Base-by-base conservation (phyloP, 2,113 vertebrate species). In the Reinhardtius hippoglossoides region DNA sequence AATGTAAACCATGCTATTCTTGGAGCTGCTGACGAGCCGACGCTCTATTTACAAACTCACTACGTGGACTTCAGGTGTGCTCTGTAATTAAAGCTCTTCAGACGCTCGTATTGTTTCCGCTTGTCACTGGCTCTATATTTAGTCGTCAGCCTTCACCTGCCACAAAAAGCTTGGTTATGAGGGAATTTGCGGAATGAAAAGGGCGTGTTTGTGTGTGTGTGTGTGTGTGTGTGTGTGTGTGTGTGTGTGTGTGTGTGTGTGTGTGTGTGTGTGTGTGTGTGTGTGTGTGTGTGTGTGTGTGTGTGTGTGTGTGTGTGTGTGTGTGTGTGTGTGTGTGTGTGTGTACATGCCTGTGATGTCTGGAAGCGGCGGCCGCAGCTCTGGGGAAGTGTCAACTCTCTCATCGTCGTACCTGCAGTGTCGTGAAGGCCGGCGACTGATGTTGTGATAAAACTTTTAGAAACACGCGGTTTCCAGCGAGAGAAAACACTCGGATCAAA, bases 51-150 rank as follows among this genome's bases (percentile, higher is more conserved):
- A 80, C 84, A 69, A 59, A 35, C 52, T 52, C 12, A n/a, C 35
- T 10, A 23, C 31, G 21, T 44, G 20, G 9, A 54, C 42, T 67
- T 69, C 4, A 68, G 63, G 74, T 78, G 35, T 3, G 6, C 59
- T 24, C 35, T 63, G 9, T 76, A 72, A 85, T 76, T 52, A 31
- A 64, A 42, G 50, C 55, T 73, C 26, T 44, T 68, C 14, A 37
- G 2, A 66, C 20, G 9, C 37, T 46, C 14, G 7, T 24, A 16
- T 65, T 64, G 52, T 74, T 74, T 74, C 80, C 9, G 26, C 61
- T 69, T 44, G 35, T 78, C 55, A 57, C 18, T 15, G 56, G 9
- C 4, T 58, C 52, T 59, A 21, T 21, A 13, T 68, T 54, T 21
- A 73, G 23, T 27, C 50, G 20, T 23, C 35, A 21, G 8, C n/a